phyloP scores from a whole-genome alignment of 1,140 invertebrate species.

The Drosophila equinoxialis region DNA sequence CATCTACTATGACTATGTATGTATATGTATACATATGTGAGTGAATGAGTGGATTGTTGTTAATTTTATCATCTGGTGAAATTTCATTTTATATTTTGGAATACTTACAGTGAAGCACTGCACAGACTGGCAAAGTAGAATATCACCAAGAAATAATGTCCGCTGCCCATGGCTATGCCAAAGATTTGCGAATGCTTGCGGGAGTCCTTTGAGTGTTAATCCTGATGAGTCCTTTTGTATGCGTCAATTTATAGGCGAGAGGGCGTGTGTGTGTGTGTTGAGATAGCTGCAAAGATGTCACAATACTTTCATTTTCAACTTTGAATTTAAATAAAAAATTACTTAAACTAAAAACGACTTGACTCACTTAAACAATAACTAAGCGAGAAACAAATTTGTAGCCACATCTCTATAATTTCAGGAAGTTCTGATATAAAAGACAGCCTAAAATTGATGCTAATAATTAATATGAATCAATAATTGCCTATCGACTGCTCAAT shows the following conservation, averaged over 20 bases:
- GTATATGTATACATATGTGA: constrained; percentile 7
- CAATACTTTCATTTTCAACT: no score
- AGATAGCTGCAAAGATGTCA: background rate
- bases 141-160: constrained; percentile 82
- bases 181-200: constrained; percentile 24
- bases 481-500: background rate
- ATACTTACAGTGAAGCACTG: constrained; percentile 83
- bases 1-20: constrained; percentile 51
- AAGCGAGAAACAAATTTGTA: no score
- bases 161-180: constrained; percentile 75
- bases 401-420: no score
- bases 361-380: no score
- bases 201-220: constrained; percentile 7
- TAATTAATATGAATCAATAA: background rate
- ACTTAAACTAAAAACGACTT: no score
- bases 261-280: constrained; percentile 5
- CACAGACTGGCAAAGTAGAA: constrained; percentile 83
- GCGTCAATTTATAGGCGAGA: background rate
- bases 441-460: background rate
- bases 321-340: no score
- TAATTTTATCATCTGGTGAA: background rate
- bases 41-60: constrained; percentile 6
- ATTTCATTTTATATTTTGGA: background rate
- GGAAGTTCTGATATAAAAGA: no score
- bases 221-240: background rate